Conservation (phyloP, 2,113 vertebrate genomes). For the Pan paniscus region DNA sequence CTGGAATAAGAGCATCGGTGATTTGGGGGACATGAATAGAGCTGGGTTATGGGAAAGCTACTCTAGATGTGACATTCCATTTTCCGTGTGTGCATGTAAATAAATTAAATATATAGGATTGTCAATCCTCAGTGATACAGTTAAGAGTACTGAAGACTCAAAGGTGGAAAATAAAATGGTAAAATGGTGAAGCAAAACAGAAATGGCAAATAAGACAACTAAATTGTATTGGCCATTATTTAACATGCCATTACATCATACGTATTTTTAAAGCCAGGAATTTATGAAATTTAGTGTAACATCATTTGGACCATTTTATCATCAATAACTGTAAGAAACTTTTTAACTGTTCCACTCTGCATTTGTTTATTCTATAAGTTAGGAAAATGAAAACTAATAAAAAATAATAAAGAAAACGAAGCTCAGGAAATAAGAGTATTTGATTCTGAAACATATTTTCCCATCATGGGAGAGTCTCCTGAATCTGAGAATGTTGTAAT, state of each 20-base stretch:
- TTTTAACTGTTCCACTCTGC: not conserved
- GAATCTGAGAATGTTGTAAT: not conserved
- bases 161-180: not conserved
- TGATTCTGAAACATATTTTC: not conserved
- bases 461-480: not conserved
- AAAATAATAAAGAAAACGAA: not conserved
- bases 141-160: not conserved
- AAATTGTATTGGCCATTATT: not conserved
- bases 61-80: slow-evolving; percentile 61
- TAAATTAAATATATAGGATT: slow-evolving; percentile 63
- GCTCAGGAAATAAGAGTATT: not conserved
- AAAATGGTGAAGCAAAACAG: not conserved
- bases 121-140: not conserved
- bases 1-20: slow-evolving; percentile 69
- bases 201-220: not conserved
- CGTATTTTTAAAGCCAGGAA: not conserved
- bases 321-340: not conserved
- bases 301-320: not conserved
- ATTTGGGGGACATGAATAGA: slow-evolving; percentile 64
- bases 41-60: slow-evolving; percentile 78
- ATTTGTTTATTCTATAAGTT: slow-evolving; percentile 17
- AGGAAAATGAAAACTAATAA: not conserved
- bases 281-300: not conserved
- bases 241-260: not conserved
- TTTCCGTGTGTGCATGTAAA: slow-evolving; percentile 45